Percentiles rank a stretch among this genome's conserved stretches.
These are phyloP conservation scores for Falco punctatus DNA, from an alignment of 2,113 vertebrate genomes.

Conservation along the genomic window DNA sequence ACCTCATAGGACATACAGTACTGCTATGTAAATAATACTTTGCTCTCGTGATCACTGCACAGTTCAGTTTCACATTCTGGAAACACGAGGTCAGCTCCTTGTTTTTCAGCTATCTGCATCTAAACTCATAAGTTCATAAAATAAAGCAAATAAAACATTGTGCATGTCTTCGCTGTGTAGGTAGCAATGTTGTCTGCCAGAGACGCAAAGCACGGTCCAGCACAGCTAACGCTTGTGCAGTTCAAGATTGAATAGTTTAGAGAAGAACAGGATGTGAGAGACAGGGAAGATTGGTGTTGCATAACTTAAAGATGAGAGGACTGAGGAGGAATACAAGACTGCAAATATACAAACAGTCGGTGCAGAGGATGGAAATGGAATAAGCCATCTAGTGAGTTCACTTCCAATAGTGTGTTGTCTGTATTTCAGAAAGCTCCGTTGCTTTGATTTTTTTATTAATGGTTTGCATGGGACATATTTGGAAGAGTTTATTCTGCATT, in stretches of 20 bases:
- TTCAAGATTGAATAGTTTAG: neutral
- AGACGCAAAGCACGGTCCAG: neutral
- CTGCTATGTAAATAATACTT: neutral
- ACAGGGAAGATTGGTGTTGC: neutral
- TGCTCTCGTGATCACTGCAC: neutral
- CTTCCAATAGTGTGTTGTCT: neutral
- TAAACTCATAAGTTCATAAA: neutral
- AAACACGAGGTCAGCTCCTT: rapidly evolving
- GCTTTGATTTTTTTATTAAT: neutral
- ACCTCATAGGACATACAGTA: neutral
- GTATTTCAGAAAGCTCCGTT: neutral
- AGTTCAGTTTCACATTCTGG: neutral
- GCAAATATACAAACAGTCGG: neutral
- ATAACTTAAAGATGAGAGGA: neutral
- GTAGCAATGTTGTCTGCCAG: neutral
- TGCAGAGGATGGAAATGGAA: neutral
- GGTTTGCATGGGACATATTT: neutral
- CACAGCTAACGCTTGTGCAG: rapidly evolving
- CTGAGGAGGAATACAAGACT: neutral
- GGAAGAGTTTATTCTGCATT: neutral
- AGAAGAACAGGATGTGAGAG: neutral
- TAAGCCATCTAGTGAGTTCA: neutral
- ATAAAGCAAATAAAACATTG: neutral
- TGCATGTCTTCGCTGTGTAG: neutral
- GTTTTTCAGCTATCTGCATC: neutral